phyloP scores from a whole-genome alignment of 37 sponge, comb jelly and placozoan species.

The Aplysina aerophoba region DNA sequence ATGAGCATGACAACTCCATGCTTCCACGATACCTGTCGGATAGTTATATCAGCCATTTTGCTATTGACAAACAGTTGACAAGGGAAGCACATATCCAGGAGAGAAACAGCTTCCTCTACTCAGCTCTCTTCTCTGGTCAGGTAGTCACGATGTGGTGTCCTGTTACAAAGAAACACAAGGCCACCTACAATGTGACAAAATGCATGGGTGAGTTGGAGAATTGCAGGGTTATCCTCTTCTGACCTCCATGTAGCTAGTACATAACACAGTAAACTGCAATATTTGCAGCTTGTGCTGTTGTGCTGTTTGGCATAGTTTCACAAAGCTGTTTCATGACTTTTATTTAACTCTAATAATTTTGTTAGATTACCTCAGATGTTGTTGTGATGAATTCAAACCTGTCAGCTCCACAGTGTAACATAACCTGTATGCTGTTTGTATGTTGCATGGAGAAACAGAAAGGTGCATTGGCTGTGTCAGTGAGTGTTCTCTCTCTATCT shows the following conservation, averaged over 20 bases:
- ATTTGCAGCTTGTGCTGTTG: no score
- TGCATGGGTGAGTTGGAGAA: constrained; percentile 26
- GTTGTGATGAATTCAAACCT: no score
- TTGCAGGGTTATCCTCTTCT: background rate
- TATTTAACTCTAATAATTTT: no score
- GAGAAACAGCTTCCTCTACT: constrained; percentile 49
- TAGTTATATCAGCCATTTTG: background rate
- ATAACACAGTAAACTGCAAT: background rate
- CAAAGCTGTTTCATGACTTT: no score
- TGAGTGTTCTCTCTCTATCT: background rate
- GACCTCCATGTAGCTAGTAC: background rate
- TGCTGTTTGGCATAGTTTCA: no score
- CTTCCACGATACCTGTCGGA: constrained; percentile 58
- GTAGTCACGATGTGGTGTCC: constrained; percentile 64
- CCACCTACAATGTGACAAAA: constrained; percentile 38
- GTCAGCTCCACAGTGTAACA: no score
- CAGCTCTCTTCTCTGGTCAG: constrained; percentile 65
- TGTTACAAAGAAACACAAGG: constrained; percentile 10
- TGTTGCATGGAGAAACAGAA: no score
- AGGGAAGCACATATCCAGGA: background rate
- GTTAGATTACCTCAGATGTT: no score
- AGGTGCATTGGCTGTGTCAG: background rate
- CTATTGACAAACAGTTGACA: background rate
- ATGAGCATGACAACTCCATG: constrained; percentile 37
- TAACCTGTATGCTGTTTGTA: no score